phyloP scores from a whole-genome alignment of 2,888 invertebrate genomes.

The Plusia festucae region DNA sequence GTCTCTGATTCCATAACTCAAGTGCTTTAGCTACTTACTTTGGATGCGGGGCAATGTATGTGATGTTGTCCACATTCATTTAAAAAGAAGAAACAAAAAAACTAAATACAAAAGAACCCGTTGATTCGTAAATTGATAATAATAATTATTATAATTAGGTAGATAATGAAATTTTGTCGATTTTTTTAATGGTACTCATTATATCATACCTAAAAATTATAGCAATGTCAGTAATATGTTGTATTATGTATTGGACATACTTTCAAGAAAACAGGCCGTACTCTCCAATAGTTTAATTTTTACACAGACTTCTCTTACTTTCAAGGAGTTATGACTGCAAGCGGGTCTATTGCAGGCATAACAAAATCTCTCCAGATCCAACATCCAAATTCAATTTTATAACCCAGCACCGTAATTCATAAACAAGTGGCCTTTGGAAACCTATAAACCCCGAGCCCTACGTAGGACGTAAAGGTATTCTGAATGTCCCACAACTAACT shows the following conservation, averaged over 20 bases:
- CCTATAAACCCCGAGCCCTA: slow-evolving; percentile 14
- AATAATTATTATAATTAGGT: too few species aligned
- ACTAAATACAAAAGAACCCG: not conserved
- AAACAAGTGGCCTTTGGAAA: not conserved
- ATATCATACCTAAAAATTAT: too few species aligned
- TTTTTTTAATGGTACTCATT: too few species aligned
- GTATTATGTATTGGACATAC: too few species aligned
- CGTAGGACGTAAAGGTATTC: slow-evolving; percentile 17
- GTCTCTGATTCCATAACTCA: too few species aligned
- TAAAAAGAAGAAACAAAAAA: too few species aligned
- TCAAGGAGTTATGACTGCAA: slow-evolving; percentile 4
- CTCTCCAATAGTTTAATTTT: not conserved
- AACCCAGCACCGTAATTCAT: not conserved
- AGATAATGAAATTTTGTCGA: too few species aligned
- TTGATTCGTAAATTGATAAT: not conserved
- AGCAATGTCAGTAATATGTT: too few species aligned
- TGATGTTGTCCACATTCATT: too few species aligned
- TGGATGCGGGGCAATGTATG: too few species aligned
- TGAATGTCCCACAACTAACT: slow-evolving; percentile 33
- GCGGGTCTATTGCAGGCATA: not conserved
- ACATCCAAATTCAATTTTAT: not conserved
- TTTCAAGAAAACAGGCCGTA: not conserved
- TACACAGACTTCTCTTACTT: not conserved
- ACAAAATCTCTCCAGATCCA: not conserved
- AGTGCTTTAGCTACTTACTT: too few species aligned